A percentile compares a stretch with the other conserved stretches of the same genome.
Evolutionary conservation across 2,113 vertebrate genomes (phyloP).

Genomic region (Crotalus tigris): DNA sequence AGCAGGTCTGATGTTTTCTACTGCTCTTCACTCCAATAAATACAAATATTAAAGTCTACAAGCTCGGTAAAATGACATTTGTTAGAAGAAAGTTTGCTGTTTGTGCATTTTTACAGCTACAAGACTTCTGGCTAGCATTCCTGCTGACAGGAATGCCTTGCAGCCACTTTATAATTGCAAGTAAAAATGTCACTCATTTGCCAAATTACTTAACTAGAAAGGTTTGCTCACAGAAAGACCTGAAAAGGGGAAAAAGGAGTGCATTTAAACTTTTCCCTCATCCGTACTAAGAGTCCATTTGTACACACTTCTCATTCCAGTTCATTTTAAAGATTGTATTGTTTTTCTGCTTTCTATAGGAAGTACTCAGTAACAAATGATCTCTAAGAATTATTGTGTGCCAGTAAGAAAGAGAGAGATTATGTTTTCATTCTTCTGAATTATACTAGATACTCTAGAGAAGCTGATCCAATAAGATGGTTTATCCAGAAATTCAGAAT

Average conservation of each 20-base stretch:
- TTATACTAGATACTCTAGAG: constrained; percentile 21
- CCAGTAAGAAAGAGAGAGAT: constrained; percentile 1
- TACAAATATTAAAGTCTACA: constrained; percentile 36
- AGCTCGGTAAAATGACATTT: not conserved
- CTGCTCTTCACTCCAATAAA: constrained; percentile 42
- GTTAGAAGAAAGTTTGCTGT: not conserved
- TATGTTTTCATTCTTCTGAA: constrained; percentile 1
- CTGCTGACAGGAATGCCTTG: constrained; percentile 49
- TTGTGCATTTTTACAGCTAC: constrained; percentile 24
- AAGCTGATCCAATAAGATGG: constrained; percentile 9
- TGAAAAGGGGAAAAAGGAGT: not conserved
- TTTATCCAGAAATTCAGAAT: not conserved
- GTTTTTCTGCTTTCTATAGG: not conserved
- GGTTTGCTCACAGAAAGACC: constrained; percentile 47
- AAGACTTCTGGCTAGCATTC: constrained; percentile 42
- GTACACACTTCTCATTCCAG: constrained; percentile 37
- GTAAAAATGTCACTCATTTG: constrained; percentile 40
- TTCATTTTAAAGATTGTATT: constrained; percentile 19
- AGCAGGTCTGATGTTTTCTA: constrained; percentile 61
- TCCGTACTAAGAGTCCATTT: not conserved
- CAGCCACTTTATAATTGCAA: constrained; percentile 50
- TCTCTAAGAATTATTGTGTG: constrained; percentile 17
- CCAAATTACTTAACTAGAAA: constrained; percentile 54
- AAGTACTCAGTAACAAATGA: constrained; percentile 25
- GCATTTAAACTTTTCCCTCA: not conserved